These are phyloP conservation scores for Acanthosoma haemorrhoidale DNA, from an alignment of 2,888 invertebrate genomes.

Conservation along the genomic window DNA sequence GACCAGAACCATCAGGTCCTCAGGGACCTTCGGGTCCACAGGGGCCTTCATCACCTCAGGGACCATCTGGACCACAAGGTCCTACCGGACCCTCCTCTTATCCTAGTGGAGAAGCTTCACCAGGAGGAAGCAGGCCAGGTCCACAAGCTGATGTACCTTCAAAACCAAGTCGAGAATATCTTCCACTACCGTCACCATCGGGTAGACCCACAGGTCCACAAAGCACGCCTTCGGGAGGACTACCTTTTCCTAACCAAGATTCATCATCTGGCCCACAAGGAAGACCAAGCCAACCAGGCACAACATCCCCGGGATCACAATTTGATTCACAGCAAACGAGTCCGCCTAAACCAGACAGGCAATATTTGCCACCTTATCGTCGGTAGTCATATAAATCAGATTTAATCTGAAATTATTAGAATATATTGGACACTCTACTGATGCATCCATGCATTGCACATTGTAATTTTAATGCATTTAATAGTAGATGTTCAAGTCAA, in stretches of 20 bases:
- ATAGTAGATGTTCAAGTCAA: not conserved
- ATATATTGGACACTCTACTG: not conserved
- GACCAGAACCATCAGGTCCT: no score
- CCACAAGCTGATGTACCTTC: conserved; percentile 18
- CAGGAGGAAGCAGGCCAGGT: conserved; percentile 16
- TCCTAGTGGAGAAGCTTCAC: not conserved
- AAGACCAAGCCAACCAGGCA: conserved; percentile 29
- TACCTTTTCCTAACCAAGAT: conserved; percentile 41
- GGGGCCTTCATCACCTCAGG: conserved; percentile 36
- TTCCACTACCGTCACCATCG: conserved; percentile 20
- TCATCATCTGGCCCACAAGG: conserved; percentile 30
- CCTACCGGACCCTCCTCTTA: conserved; percentile 16
- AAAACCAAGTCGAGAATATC: conserved; percentile 25
- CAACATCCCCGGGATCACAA: conserved; percentile 30
- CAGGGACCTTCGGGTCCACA: conserved; percentile 42
- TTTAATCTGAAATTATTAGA: not conserved
- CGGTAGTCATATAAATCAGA: conserved; percentile 35
- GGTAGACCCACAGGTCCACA: conserved; percentile 27
- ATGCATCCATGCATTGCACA: not conserved
- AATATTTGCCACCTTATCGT: conserved; percentile 65
- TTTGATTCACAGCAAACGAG: conserved; percentile 38
- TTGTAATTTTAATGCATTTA: not conserved
- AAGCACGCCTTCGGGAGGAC: conserved; percentile 33
- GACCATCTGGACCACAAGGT: conserved; percentile 37
- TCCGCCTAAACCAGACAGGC: conserved; percentile 52